Conservation (phyloP, 2,113 vertebrate genomes). For the Parotia lawesii region DNA sequence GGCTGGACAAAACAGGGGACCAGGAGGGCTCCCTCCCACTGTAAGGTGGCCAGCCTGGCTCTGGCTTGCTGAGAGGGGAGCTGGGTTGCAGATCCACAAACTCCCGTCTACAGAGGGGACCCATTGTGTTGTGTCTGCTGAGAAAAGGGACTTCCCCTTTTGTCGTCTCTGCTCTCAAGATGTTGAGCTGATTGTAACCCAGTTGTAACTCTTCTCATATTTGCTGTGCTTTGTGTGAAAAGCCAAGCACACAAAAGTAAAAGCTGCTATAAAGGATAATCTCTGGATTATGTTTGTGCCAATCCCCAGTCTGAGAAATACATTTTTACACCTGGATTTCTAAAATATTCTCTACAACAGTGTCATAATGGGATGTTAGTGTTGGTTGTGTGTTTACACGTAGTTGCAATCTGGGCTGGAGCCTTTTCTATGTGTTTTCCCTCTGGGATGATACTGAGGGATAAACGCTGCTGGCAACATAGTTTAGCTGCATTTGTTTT, state of each 20-base stretch:
- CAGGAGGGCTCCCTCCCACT: constrained; percentile 22
- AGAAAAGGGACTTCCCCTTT: not conserved
- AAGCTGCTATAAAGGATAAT: constrained; percentile 56
- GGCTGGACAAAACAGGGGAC: constrained; percentile 70
- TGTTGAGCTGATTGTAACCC: not conserved
- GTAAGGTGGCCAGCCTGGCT: not conserved
- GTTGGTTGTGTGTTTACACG: not conserved
- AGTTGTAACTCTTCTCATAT: not conserved
- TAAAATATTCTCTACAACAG: not conserved
- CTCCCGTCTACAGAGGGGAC: not conserved
- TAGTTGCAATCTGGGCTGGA: not conserved
- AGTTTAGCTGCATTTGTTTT: not conserved
- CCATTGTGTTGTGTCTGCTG: not conserved
- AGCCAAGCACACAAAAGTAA: constrained; percentile 23
- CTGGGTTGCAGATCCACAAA: not conserved
- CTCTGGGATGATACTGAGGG: not conserved
- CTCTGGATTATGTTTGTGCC: constrained; percentile 29
- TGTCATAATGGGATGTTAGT: not conserved
- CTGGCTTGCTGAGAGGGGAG: not conserved
- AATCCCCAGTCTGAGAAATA: constrained; percentile 2
- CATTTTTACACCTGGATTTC: not conserved
- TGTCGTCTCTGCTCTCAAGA: not conserved
- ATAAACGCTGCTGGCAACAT: not conserved
- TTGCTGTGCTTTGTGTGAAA: constrained; percentile 18
- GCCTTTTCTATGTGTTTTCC: not conserved